These are phyloP conservation scores for Tetragnatha montana DNA, from an alignment of 2,888 invertebrate species.

Conservation along the genomic window DNA sequence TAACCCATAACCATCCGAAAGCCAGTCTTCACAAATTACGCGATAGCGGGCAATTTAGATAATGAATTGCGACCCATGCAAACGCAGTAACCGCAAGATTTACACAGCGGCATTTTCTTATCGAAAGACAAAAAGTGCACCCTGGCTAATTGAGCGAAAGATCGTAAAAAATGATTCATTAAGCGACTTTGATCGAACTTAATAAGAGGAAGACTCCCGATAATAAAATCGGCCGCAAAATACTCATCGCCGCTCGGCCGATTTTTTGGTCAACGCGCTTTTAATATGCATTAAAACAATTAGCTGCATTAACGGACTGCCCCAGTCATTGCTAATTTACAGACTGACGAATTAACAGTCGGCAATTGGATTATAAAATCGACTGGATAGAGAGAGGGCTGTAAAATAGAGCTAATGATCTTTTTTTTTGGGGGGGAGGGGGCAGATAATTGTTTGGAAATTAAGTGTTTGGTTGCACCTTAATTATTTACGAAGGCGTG, in stretches of 20 bases:
- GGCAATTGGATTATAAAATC: not conserved
- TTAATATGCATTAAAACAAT: not conserved
- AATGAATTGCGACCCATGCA: slow-evolving; percentile 33
- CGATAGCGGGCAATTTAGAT: slow-evolving; percentile 26
- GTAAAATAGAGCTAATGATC: slow-evolving; percentile 20
- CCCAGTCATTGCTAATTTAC: not conserved
- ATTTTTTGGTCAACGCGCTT: slow-evolving; percentile 1
- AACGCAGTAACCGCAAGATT: slow-evolving; percentile 10
- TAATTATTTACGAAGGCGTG: slow-evolving; percentile 29
- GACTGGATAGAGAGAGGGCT: not conserved
- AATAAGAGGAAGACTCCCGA: not conserved
- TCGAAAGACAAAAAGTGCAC: slow-evolving; percentile 20
- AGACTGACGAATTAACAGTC: not conserved
- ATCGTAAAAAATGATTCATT: slow-evolving; percentile 18
- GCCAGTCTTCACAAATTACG: slow-evolving; percentile 20
- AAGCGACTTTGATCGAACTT: slow-evolving; percentile 17
- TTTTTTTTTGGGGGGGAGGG: slow-evolving; percentile 16
- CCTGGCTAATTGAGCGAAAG: slow-evolving; percentile 19
- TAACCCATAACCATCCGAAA: not conserved
- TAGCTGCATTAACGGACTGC: not conserved
- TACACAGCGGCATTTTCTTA: slow-evolving; percentile 13
- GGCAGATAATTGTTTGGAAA: slow-evolving; percentile 39
- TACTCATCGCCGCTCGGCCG: not conserved
- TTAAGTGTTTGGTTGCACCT: slow-evolving; percentile 50
- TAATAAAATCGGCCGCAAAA: not conserved